Percentiles rank a stretch among this genome's conserved stretches.
phyloP scores from a whole-genome alignment of 2,888 invertebrate species.

The Subacronicta megacephala region DNA sequence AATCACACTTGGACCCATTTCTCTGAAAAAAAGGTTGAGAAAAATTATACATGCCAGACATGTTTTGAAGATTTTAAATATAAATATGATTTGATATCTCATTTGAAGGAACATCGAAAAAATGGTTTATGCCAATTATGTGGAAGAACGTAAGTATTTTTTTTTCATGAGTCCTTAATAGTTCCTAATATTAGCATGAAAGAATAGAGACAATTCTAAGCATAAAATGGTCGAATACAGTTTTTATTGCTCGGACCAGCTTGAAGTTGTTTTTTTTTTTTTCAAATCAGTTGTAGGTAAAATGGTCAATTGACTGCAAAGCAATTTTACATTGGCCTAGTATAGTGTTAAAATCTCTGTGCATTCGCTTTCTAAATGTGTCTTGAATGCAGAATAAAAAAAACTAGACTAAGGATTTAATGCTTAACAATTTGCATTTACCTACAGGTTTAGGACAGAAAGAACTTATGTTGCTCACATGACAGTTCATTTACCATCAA shows the following conservation, averaged over 20 bases:
- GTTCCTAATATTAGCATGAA: too few species aligned
- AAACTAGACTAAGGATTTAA: too few species aligned
- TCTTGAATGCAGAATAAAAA: too few species aligned
- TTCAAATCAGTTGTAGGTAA: too few species aligned
- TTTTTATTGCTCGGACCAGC: too few species aligned
- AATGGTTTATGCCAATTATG: constrained; percentile 91
- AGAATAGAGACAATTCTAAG: too few species aligned
- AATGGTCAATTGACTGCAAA: too few species aligned
- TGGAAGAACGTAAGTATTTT: constrained; percentile 90
- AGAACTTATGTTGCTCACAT: constrained; percentile 91
- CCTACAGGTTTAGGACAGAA: constrained; percentile 91
- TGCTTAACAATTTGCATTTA: neutral
- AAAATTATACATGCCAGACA: constrained; percentile 85
- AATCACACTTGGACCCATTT: constrained; percentile 91
- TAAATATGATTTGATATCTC: constrained; percentile 91
- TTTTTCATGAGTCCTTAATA: neutral
- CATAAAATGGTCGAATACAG: too few species aligned
- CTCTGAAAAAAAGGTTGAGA: constrained; percentile 65
- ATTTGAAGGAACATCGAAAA: constrained; percentile 90
- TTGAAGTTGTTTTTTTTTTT: too few species aligned
- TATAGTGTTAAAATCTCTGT: too few species aligned
- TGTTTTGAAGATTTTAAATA: constrained; percentile 91
- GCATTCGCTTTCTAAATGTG: too few species aligned
- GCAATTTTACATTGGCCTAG: too few species aligned
- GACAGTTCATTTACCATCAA: constrained; percentile 71